Base-by-base conservation (phyloP, 2,888 invertebrate species). In the Apodemia zela region DNA sequence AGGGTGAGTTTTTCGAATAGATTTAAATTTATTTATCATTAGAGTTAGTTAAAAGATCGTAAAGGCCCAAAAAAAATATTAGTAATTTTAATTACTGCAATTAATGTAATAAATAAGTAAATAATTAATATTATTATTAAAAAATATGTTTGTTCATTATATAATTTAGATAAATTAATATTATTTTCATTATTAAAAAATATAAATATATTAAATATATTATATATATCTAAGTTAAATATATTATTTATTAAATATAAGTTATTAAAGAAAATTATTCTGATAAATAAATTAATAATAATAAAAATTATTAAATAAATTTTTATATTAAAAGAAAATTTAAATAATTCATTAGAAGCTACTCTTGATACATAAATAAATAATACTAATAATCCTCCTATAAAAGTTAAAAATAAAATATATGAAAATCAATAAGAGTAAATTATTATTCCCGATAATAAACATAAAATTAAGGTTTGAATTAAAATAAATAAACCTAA, bases 331-430 rank as follows among this genome's bases (percentile, higher is more conserved):
- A 38, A 69, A 10, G 78, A 80, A 66, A 83, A 74, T 67, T 78
- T 77, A 79, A 93, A 93, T 85, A 92, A 82, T 93, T 94, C 93
- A 86, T 94, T 94, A 17, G 93, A 93, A 0, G 93, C 93, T 80
- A 94, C 76, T 5, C 42, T 42, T 1, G 42, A 93, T 3, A 94
- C 92, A 81, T 94, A 95, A 81, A 94, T 89, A 86, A 94, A 94
- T 86, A 94, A 72, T 10, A 95, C 91, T 88, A 95, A 72, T 89
- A 95, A 83, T 17, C 94, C 94, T 21, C 94, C 93, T 79, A 94
- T 75, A 80, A 94, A 93, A 73, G 93, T 89, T 85, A 94, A 75
- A 76, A 94, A 93, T 87, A 94, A 42, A n/a, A 42, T 42, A 42
- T 42, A 42, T 4, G 93, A 93, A 75, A 92, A 94, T 93, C 93